These are phyloP conservation scores for Dufourea novaeangliae DNA, from an alignment of 1,140 invertebrate species.

Conservation along the genomic window DNA sequence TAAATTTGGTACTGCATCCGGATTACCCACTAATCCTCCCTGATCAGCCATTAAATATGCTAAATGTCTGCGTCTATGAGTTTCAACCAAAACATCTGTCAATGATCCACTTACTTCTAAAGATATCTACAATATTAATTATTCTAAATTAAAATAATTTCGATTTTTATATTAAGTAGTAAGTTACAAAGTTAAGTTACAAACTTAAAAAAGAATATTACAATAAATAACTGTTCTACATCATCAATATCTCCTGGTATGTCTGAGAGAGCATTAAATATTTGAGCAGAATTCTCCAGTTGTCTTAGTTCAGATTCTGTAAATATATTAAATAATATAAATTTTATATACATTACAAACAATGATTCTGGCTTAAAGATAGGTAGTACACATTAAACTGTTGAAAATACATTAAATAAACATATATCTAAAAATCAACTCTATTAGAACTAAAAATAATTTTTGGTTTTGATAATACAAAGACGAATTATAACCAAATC, in stretches of 20 bases:
- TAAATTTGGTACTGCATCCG: slow-evolving; percentile 92
- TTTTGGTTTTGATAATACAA: too few species aligned
- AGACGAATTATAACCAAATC: too few species aligned
- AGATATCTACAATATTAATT: slow-evolving; percentile 78
- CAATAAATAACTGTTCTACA: slow-evolving; percentile 90
- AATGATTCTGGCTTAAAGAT: too few species aligned
- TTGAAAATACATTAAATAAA: too few species aligned
- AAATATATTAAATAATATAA: slow-evolving; percentile 45
- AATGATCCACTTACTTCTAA: slow-evolving; percentile 86
- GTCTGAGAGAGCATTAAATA: slow-evolving; percentile 97
- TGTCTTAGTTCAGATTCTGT: slow-evolving; percentile 90
- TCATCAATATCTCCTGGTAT: slow-evolving; percentile 96
- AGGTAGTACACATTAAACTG: too few species aligned
- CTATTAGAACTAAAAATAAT: too few species aligned
- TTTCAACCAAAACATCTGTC: slow-evolving; percentile 93
- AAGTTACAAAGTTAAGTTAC: too few species aligned
- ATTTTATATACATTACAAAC: neutral
- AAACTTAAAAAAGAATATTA: slow-evolving; percentile 69
- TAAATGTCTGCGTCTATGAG: slow-evolving; percentile 93
- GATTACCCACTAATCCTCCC: slow-evolving; percentile 94
- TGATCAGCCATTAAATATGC: slow-evolving; percentile 98
- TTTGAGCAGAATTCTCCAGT: slow-evolving; percentile 96
- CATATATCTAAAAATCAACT: too few species aligned
- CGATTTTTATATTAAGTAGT: neutral
- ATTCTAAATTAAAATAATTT: slow-evolving; percentile 9